phyloP scores from a whole-genome alignment of 2,888 invertebrate species.

The Lydus trimaculatus region DNA sequence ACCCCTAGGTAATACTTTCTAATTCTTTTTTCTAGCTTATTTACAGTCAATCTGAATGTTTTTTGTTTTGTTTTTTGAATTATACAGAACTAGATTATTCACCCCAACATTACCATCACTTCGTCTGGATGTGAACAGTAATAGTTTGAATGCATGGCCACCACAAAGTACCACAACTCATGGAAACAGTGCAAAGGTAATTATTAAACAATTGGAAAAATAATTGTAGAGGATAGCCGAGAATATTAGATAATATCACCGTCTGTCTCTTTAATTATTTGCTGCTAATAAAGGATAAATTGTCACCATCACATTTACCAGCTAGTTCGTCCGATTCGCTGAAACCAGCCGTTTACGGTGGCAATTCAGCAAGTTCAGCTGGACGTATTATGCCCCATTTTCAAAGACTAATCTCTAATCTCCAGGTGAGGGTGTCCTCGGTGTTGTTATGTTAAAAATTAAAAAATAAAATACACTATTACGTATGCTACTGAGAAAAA shows the following conservation, averaged over 20 bases:
- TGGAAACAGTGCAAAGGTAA: conserved; percentile 49
- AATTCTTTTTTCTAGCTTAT: neutral
- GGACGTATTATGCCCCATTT: conserved; percentile 71
- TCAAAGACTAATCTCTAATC: conserved; percentile 71
- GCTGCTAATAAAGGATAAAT: conserved; percentile 53
- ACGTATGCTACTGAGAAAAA: neutral
- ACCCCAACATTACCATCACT: conserved; percentile 54
- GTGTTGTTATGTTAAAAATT: conserved; percentile 6
- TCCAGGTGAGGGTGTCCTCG: conserved; percentile 70
- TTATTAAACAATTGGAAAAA: conserved; percentile 14
- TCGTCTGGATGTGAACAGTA: conserved; percentile 44
- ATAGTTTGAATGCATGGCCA: conserved; percentile 48
- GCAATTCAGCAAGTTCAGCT: conserved; percentile 63
- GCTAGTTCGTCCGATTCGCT: conserved; percentile 54
- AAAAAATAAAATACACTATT: conserved; percentile 2
- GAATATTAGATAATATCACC: neutral
- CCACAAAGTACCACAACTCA: conserved; percentile 49
- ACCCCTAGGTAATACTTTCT: conserved; percentile 42
- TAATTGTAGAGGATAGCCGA: neutral
- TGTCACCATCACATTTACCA: conserved; percentile 54
- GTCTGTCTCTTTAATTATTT: neutral
- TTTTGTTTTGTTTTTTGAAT: too few species aligned
- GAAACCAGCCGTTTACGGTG: conserved; percentile 52
- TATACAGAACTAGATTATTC: conserved; percentile 44
- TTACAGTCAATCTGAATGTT: neutral